Conservation (phyloP, 1,140 invertebrate genomes). For the Paralvinella palmiformis region DNA sequence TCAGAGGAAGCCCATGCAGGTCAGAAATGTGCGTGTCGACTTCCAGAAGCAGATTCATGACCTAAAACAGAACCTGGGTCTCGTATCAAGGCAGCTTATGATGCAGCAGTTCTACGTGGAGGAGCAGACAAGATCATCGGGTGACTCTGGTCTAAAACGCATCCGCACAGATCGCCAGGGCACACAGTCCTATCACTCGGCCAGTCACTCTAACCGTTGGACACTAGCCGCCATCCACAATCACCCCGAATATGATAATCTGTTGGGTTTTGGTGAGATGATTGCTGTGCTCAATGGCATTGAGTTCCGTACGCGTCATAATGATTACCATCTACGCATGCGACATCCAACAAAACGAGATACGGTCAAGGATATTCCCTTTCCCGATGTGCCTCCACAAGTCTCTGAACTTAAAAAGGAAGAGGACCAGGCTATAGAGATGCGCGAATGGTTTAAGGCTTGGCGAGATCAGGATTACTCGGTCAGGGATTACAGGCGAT, state of each 20-base stretch:
- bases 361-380: neutral
- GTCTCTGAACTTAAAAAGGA: neutral
- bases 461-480: slow-evolving; percentile 22
- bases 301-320: slow-evolving; percentile 23
- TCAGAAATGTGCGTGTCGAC: no score
- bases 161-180: no score
- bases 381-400: neutral
- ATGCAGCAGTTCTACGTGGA: slow-evolving; percentile 8
- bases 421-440: slow-evolving; percentile 7
- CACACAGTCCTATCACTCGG: neutral
- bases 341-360: neutral
- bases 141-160: slow-evolving; percentile 9
- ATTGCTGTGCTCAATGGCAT: slow-evolving; percentile 21
- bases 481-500: slow-evolving; percentile 17
- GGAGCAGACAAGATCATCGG: neutral
- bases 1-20: no score
- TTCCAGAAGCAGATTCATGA: no score
- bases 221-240: slow-evolving; percentile 10
- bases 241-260: slow-evolving; percentile 16
- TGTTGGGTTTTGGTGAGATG: slow-evolving; percentile 28
- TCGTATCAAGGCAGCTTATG: neutral
- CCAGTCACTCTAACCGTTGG: neutral
- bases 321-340: slow-evolving; percentile 18
- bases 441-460: slow-evolving; percentile 23
- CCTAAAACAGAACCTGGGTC: no score